A percentile compares a stretch with the other conserved stretches of the same genome.
phyloP scores from a whole-genome alignment of 2,797 vertebrate species.

The Cichlasoma orientale region DNA sequence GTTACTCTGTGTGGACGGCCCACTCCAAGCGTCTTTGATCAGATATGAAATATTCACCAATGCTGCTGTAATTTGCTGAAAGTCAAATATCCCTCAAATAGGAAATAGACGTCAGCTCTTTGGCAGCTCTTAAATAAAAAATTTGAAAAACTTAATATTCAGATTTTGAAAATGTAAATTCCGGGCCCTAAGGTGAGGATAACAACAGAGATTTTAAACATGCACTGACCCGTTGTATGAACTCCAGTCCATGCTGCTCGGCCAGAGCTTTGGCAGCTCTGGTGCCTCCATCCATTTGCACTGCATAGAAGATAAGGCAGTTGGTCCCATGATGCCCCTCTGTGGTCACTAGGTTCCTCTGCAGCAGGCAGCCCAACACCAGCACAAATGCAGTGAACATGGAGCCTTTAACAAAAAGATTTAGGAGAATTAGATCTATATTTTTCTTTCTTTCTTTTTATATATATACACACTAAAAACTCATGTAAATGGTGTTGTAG shows the following conservation, averaged over 20 bases:
- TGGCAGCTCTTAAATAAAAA: slow-evolving; percentile 83
- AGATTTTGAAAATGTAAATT: slow-evolving; percentile 85
- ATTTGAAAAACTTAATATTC: slow-evolving; percentile 82
- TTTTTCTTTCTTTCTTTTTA: background rate
- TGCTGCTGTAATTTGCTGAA: slow-evolving; percentile 93
- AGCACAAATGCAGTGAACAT: slow-evolving; percentile 68
- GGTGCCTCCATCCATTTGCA: slow-evolving; percentile 86
- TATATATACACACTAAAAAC: too few relatives aligned
- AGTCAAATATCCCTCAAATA: slow-evolving; percentile 89
- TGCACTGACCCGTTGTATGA: slow-evolving; percentile 92
- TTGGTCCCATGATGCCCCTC: slow-evolving; percentile 93
- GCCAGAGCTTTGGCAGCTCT: slow-evolving; percentile 83
- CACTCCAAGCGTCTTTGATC: slow-evolving; percentile 79
- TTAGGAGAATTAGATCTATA: background rate
- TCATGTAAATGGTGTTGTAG: too few relatives aligned
- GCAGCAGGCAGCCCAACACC: slow-evolving; percentile 76
- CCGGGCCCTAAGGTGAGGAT: slow-evolving; percentile 21
- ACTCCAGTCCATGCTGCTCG: slow-evolving; percentile 85
- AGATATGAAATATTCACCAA: slow-evolving; percentile 94
- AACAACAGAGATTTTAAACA: slow-evolving; percentile 78
- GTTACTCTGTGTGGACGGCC: background rate
- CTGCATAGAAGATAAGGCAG: slow-evolving; percentile 80
- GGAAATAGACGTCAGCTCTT: slow-evolving; percentile 92
- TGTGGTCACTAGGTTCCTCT: slow-evolving; percentile 87
- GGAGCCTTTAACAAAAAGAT: slow-evolving; percentile 38